phyloP scores from a whole-genome alignment of 2,113 vertebrate genomes.

The Silurus meridionalis region DNA sequence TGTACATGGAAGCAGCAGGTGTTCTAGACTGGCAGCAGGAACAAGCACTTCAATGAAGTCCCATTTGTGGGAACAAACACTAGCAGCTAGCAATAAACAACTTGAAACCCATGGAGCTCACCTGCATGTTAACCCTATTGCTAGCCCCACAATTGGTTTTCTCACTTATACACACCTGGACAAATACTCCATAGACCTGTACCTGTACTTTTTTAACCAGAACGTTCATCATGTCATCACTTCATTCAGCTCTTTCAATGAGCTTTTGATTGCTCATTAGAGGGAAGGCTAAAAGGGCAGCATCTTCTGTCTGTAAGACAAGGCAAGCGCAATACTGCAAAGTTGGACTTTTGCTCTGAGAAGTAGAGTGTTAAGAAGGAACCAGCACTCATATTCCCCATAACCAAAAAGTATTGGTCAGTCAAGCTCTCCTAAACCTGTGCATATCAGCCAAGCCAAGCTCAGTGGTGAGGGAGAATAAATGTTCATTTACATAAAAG shows the following conservation, averaged over 20 bases:
- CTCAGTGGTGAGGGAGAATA: not conserved
- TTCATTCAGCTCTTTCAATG: not conserved
- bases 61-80: not conserved
- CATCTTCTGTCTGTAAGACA: not conserved
- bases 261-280: not conserved
- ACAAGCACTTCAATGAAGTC: not conserved
- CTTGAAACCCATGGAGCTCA: not conserved
- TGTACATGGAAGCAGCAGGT: not conserved
- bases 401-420: not conserved
- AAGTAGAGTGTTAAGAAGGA: not conserved
- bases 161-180: not conserved
- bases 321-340: not conserved
- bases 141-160: not conserved
- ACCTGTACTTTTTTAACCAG: not conserved
- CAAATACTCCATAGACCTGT: not conserved
- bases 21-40: not conserved
- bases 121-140: not conserved
- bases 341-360: not conserved
- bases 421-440: too few species aligned
- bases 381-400: not conserved
- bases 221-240: not conserved
- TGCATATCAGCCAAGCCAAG: not conserved
- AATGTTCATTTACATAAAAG: not conserved
- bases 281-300: not conserved
- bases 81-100: not conserved